Evolutionary conservation across 2,797 vertebrate species (phyloP), one percentile per base, ranked within the genome.

Genomic region (Chromobotia macracanthus): DNA sequence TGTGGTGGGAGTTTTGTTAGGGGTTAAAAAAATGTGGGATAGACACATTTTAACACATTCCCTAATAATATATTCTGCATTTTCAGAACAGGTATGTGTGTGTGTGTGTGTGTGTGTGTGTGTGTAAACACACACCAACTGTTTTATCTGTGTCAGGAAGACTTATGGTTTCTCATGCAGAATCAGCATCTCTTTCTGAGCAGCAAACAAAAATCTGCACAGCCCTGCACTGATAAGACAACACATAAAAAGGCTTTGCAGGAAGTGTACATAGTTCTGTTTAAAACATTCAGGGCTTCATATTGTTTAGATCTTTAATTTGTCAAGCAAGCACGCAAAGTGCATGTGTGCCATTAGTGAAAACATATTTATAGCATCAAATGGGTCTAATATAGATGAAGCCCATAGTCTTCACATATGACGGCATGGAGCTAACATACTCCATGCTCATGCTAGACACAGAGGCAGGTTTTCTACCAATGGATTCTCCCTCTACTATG

Each of bases 321-420:
- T 70, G 35, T 25, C 23, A n/a, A 46, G 13, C 44, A 5, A 25
- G 23, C 38, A n/a, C 23, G 25, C 55, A 46, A 12, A 61, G 15
- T 60, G 38, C 41, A 25, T 76, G 23, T 25, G n/a, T 63, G 58
- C 9, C 25, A 4, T 28, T 28, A 28, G 28, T 4, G 28, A 28
- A 28, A 4, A 25, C 15, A 16, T 72, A 50, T 51, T 50, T 68
- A 58, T 38, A 38, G 71, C 55, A 75, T 58, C 56, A 56, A 0
- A 15, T 60, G 44, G 19, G 53, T 74, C 19, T 53, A 80, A 69
- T 75, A 75, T 53, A 19, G 19, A 80, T 75, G n/a, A 64, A 72
- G 25, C 71, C 21, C 21, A 10, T 10, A 51, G 58, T 44, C 13
- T 7, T 61, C 23, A 2, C 25, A 35, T 51, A 35, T 13, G 19